Evolutionary conservation across 2,797 vertebrate species (phyloP).

Genomic region (Cossypha polioptera): DNA sequence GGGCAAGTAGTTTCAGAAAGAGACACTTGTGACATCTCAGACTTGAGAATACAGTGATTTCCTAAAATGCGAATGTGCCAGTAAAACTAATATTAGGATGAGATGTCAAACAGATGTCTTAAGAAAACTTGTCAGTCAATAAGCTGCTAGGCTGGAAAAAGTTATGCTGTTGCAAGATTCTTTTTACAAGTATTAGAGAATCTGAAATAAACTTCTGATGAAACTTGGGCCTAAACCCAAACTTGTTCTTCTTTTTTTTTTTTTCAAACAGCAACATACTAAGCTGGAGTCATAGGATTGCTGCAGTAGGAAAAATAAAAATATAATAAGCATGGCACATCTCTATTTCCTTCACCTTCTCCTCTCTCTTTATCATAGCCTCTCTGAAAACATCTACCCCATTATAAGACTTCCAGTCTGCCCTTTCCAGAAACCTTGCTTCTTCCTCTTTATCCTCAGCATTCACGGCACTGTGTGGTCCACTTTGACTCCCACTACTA

Average conservation of each 20-base stretch:
- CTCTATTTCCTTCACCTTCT: not conserved
- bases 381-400: not conserved
- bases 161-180: not conserved
- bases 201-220: not conserved
- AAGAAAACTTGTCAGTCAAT: slow-evolving; percentile 10
- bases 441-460: not conserved
- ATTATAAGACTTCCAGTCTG: not conserved
- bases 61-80: not conserved
- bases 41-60: slow-evolving; percentile 7
- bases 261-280: not conserved
- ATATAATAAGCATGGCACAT: not conserved
- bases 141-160: not conserved
- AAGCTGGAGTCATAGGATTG: not conserved
- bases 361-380: not conserved
- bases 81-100: slow-evolving; percentile 24
- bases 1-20: slow-evolving; percentile 25
- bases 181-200: not conserved
- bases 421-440: not conserved
- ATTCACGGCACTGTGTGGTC: no score
- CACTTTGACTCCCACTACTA: not conserved
- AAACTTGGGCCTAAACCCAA: not conserved
- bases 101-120: not conserved
- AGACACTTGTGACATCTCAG: slow-evolving; percentile 33
- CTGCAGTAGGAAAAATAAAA: not conserved
- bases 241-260: not conserved